A percentile compares a stretch with the other conserved stretches of the same genome.
These are phyloP conservation scores for Cricetomys ansorgei DNA, from an alignment of 2,113 vertebrate species.

Conservation along the genomic window DNA sequence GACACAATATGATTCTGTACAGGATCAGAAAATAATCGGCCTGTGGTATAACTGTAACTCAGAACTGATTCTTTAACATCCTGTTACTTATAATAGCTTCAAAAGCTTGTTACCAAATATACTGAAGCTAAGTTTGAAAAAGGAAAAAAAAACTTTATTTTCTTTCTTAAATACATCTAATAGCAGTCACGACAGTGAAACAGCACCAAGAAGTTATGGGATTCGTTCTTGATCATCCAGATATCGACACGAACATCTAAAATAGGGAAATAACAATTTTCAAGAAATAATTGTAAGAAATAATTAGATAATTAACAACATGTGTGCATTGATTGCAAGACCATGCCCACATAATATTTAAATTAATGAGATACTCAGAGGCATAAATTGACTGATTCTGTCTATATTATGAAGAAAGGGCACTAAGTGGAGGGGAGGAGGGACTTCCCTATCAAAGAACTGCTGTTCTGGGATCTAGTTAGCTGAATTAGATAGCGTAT, in stretches of 20 bases:
- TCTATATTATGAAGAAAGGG: neutral
- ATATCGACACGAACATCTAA: neutral
- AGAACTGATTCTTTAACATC: constrained; percentile 48
- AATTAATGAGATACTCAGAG: neutral
- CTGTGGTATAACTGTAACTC: neutral
- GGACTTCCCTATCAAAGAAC: neutral
- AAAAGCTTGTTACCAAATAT: constrained; percentile 39
- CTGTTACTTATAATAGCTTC: constrained; percentile 38
- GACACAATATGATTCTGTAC: neutral
- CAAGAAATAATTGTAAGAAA: neutral
- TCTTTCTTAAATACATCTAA: constrained; percentile 7
- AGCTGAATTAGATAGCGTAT: neutral
- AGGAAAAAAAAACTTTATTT: constrained; percentile 10
- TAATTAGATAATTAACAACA: neutral
- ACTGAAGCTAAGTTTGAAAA: constrained; percentile 29
- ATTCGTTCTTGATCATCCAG: neutral
- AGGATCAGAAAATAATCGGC: neutral
- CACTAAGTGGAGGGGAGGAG: neutral
- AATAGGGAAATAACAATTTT: neutral
- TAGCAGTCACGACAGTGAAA: neutral
- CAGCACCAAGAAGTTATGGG: neutral
- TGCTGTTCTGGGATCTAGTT: constrained; percentile 22
- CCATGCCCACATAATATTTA: constrained; percentile 18
- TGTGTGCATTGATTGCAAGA: neutral
- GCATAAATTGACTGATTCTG: neutral